Conservation (phyloP, 2,113 vertebrate species). For the Ammospiza caudacuta region DNA sequence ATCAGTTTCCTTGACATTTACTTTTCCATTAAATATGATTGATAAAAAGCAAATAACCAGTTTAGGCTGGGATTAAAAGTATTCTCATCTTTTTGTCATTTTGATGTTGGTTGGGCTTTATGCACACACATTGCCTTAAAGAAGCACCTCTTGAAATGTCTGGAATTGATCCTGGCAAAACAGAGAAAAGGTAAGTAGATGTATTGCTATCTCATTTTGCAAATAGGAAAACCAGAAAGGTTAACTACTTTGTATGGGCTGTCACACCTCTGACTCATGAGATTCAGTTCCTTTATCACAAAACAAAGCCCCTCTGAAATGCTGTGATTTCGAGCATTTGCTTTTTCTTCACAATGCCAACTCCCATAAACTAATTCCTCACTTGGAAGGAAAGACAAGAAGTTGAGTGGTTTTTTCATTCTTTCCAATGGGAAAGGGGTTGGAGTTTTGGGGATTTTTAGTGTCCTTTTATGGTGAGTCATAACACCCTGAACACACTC, state of each 20-base stretch:
- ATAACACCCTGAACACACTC: background rate
- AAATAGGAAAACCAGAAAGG: background rate
- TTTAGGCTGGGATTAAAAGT: background rate
- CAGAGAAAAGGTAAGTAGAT: background rate
- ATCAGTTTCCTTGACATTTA: background rate
- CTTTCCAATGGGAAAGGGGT: background rate
- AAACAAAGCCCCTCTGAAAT: background rate
- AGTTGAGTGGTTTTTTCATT: background rate
- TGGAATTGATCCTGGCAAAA: background rate
- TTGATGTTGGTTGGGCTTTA: background rate
- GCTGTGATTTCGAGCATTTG: background rate
- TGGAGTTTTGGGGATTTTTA: background rate
- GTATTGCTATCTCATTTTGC: background rate
- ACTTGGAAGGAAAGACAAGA: background rate
- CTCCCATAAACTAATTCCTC: background rate
- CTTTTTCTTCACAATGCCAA: background rate
- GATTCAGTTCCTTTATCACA: background rate
- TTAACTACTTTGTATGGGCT: background rate
- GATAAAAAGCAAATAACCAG: background rate
- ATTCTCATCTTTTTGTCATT: background rate
- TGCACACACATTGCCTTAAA: background rate
- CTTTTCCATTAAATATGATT: background rate
- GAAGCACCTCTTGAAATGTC: background rate
- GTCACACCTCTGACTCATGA: background rate
- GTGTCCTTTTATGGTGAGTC: background rate